Conservation (phyloP, 2,797 vertebrate genomes). For the Petrocephalus sullivani region DNA sequence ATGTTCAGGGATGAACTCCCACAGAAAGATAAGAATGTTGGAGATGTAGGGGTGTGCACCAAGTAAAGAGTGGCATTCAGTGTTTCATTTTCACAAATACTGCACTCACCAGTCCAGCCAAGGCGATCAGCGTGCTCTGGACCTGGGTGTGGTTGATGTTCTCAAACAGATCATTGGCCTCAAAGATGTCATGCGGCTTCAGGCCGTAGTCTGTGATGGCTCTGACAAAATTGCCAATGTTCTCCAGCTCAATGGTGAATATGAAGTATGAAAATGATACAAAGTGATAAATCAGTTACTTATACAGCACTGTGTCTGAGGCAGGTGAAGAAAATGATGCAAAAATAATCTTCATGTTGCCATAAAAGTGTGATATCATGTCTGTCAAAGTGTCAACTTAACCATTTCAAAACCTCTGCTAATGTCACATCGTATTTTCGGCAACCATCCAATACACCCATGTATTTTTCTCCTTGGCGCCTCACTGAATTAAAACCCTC, state of each 20-base stretch:
- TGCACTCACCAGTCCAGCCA: conserved; percentile 82
- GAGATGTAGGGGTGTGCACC: neutral
- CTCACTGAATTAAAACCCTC: neutral
- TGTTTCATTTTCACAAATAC: neutral
- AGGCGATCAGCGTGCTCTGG: conserved; percentile 79
- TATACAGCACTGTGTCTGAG: neutral
- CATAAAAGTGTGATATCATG: neutral
- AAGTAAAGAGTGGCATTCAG: neutral
- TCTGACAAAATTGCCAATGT: conserved; percentile 86
- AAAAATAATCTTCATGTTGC: no score
- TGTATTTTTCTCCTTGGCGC: neutral
- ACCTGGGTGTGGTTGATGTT: conserved; percentile 91
- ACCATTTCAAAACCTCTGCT: neutral
- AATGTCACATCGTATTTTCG: neutral
- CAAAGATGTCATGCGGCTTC: conserved; percentile 85
- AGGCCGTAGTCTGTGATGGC: conserved; percentile 83
- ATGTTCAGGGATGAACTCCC: neutral
- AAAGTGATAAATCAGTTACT: neutral
- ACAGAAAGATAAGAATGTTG: neutral
- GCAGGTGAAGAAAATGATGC: neutral
- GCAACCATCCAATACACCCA: neutral
- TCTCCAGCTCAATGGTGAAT: conserved; percentile 73
- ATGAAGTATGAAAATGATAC: neutral
- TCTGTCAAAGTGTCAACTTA: neutral
- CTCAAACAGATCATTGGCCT: conserved; percentile 93